phyloP scores from a whole-genome alignment of 2,797 vertebrate species.

The Eupleurogrammus muticus region DNA sequence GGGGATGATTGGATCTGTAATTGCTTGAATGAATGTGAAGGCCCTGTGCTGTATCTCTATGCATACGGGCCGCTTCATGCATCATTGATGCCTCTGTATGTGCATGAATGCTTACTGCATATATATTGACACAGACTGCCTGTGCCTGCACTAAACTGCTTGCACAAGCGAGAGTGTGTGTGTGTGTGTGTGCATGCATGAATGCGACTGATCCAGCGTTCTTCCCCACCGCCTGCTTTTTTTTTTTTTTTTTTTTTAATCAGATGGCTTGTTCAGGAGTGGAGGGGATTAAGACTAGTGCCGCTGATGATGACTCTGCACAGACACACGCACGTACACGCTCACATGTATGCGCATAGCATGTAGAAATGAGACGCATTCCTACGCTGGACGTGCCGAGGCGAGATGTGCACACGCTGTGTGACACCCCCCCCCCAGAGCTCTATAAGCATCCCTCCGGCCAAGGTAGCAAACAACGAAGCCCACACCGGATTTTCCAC shows the following conservation, averaged over 20 bases:
- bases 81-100: constrained; percentile 7
- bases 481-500: constrained; percentile 78
- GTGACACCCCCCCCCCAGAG: too few species aligned
- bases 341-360: too few species aligned
- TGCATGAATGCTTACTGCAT: constrained; percentile 8
- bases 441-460: constrained; percentile 66
- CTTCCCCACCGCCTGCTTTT: too few species aligned
- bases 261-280: too few species aligned
- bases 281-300: too few species aligned
- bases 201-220: background rate
- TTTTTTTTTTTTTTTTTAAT: too few species aligned
- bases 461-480: constrained; percentile 73
- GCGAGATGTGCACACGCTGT: too few species aligned
- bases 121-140: background rate
- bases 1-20: background rate
- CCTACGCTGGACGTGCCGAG: too few species aligned
- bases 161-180: background rate
- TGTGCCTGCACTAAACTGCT: constrained; percentile 2
- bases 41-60: background rate
- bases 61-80: constrained; percentile 8
- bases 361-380: too few species aligned
- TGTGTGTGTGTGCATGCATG: background rate
- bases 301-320: too few species aligned
- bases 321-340: too few species aligned
- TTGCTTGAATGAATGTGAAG: constrained; percentile 9